These are phyloP conservation scores for Phytoseiulus persimilis DNA, from an alignment of 2,888 invertebrate species.

Conservation along the genomic window DNA sequence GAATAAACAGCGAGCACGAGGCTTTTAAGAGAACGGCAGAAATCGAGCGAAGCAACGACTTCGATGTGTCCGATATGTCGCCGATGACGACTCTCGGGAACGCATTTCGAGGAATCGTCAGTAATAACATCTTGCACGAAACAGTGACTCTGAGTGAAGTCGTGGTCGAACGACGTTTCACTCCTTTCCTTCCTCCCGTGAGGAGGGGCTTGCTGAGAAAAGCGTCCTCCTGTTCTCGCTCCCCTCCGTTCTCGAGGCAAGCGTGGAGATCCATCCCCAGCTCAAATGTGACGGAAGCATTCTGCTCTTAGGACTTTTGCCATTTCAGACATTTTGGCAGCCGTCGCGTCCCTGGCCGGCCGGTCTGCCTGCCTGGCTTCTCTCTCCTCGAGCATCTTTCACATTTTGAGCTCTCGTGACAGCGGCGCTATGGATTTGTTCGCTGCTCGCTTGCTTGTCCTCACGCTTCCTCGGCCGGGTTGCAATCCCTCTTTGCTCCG, in stretches of 20 bases:
- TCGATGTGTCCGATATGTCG: background rate
- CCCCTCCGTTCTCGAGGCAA: background rate
- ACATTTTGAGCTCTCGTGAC: background rate
- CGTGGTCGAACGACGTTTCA: background rate
- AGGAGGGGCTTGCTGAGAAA: background rate
- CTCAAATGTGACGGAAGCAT: constrained; percentile 5
- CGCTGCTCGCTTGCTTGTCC: background rate
- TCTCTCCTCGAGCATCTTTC: background rate
- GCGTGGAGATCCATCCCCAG: background rate
- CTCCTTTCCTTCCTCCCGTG: background rate
- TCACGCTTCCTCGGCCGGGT: background rate
- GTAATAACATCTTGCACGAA: background rate
- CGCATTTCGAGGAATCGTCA: background rate
- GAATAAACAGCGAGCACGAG: too few relatives aligned
- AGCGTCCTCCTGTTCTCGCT: background rate
- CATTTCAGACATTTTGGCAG: background rate
- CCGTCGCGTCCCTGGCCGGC: background rate
- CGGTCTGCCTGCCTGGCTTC: background rate
- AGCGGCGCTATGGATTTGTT: background rate
- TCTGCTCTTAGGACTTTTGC: background rate
- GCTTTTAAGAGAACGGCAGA: background rate
- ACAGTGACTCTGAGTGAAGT: background rate
- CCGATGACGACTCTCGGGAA: background rate
- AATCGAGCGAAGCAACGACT: background rate
- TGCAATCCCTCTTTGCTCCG: background rate